Percentiles rank a stretch among this genome's conserved stretches.
Conservation (phyloP, 2,888 invertebrate genomes). For the Tetramorium bicarinatum region DNA sequence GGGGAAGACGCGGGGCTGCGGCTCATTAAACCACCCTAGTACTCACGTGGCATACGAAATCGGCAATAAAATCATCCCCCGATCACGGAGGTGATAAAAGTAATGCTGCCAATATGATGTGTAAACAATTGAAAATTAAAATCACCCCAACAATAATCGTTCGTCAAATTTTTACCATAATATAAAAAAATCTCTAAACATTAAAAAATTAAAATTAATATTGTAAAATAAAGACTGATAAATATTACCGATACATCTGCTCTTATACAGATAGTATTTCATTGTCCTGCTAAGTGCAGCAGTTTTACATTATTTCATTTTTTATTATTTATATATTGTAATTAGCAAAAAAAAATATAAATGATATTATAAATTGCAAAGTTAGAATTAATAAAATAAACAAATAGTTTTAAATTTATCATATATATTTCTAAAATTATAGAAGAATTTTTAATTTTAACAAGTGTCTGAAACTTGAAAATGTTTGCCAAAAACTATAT, state of each 20-base stretch:
- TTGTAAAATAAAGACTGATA: background rate
- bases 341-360: background rate
- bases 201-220: background rate
- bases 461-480: background rate
- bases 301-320: background rate
- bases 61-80: slow-evolving; percentile 83
- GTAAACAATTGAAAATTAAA: slow-evolving; percentile 73
- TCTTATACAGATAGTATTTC: background rate
- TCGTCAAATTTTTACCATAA: background rate
- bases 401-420: background rate
- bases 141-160: background rate
- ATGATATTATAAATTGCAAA: background rate
- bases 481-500: background rate
- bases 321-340: background rate
- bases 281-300: background rate
- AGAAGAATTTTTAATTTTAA: background rate
- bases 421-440: background rate
- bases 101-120: slow-evolving; percentile 53
- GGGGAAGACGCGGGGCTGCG: slow-evolving; percentile 42
- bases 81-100: slow-evolving; percentile 82
- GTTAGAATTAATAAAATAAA: background rate
- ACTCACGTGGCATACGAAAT: slow-evolving; percentile 83
- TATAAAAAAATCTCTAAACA: background rate
- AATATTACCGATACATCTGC: background rate
- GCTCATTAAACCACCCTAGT: slow-evolving; percentile 75